phyloP scores from a whole-genome alignment of 2,797 vertebrate genomes.

The Silurus aristotelis region DNA sequence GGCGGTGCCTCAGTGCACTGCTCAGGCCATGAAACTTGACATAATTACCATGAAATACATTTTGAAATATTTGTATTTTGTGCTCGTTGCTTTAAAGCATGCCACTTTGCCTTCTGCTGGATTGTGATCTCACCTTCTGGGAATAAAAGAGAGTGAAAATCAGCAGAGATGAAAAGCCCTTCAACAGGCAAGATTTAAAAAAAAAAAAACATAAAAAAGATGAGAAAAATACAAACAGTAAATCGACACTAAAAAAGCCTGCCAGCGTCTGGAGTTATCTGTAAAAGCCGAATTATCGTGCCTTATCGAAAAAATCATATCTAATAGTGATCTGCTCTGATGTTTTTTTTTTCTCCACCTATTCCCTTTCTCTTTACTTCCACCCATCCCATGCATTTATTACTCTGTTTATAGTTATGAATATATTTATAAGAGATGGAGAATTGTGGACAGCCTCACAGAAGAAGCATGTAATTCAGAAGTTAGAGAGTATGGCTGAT shows the following conservation, averaged over 20 bases:
- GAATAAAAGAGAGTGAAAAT: slow-evolving; percentile 76
- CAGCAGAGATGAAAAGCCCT: slow-evolving; percentile 68
- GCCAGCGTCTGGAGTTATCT: slow-evolving; percentile 82
- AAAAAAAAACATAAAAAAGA: slow-evolving; percentile 55
- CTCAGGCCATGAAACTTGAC: slow-evolving; percentile 99
- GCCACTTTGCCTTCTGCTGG: slow-evolving; percentile 82
- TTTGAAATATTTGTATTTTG: slow-evolving; percentile 99
- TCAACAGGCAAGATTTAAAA: slow-evolving; percentile 78
- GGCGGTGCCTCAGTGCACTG: slow-evolving; percentile 95
- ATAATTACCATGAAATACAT: slow-evolving; percentile 99
- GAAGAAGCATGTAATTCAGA: slow-evolving; percentile 51
- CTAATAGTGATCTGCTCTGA: slow-evolving; percentile 77
- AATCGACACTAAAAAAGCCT: slow-evolving; percentile 68
- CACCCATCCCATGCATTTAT: slow-evolving; percentile 61
- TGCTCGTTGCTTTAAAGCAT: slow-evolving; percentile 92
- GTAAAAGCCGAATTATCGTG: slow-evolving; percentile 74
- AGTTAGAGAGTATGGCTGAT: slow-evolving; percentile 29
- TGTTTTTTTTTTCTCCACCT: slow-evolving; percentile 53
- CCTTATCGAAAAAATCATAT: slow-evolving; percentile 86
- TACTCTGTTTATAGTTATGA: slow-evolving; percentile 62
- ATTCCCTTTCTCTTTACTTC: slow-evolving; percentile 33
- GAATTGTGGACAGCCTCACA: slow-evolving; percentile 52
- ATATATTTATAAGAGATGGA: slow-evolving; percentile 61
- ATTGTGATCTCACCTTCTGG: slow-evolving; percentile 91
- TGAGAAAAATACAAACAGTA: slow-evolving; percentile 67